These are phyloP conservation scores for Shargacucullia verbasci DNA, from an alignment of 2,888 invertebrate genomes.

Conservation along the genomic window DNA sequence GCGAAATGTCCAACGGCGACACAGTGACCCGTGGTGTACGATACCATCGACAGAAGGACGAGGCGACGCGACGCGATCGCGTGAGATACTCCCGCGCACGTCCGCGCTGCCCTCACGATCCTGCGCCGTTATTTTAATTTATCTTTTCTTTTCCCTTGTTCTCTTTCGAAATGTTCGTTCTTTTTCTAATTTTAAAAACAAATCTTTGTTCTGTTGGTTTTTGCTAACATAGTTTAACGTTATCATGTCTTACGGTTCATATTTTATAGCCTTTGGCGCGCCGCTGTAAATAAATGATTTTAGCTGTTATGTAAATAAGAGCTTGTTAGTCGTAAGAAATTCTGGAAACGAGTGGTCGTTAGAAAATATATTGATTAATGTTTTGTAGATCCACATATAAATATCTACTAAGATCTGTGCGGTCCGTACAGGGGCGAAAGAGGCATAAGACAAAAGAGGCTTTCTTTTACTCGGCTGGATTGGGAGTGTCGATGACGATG, in stretches of 20 bases:
- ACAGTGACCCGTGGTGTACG: conserved; percentile 72
- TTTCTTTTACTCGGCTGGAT: too few species aligned
- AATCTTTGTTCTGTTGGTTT: conserved; percentile 2
- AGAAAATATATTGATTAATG: conserved; percentile 31
- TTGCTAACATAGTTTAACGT: neutral
- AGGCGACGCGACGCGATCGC: conserved; percentile 70
- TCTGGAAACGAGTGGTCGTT: conserved; percentile 28
- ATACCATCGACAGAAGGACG: conserved; percentile 72
- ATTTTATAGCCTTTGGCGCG: conserved; percentile 21
- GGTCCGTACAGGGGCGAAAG: too few species aligned
- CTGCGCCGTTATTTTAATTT: conserved; percentile 68
- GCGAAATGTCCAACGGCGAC: conserved; percentile 75
- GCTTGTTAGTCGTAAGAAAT: conserved; percentile 50
- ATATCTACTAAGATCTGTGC: too few species aligned
- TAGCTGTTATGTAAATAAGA: conserved; percentile 43
- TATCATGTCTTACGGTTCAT: conserved; percentile 8
- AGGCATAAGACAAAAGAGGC: too few species aligned
- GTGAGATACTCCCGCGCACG: conserved; percentile 80
- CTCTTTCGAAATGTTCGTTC: conserved; percentile 43
- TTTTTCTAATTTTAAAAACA: conserved; percentile 30
- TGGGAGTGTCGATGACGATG: too few species aligned
- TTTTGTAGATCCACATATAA: too few species aligned
- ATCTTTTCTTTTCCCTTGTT: conserved; percentile 61
- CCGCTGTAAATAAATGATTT: conserved; percentile 36
- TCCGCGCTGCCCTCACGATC: conserved; percentile 71